Conservation (phyloP, 30 jellyfish, hydroid and myxozoan species). For the Turritopsis rubra region DNA sequence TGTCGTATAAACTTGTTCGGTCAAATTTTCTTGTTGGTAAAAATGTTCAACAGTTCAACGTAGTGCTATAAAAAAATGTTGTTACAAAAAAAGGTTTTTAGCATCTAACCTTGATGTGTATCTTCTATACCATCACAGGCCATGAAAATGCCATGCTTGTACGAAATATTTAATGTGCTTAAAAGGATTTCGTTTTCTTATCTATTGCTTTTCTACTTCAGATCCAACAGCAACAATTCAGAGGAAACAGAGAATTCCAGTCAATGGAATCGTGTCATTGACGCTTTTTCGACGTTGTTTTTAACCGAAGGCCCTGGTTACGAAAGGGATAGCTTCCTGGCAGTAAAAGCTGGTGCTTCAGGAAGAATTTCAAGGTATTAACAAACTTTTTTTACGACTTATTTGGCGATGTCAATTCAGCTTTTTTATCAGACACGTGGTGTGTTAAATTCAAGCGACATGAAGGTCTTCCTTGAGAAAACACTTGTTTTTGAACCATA, state of each 20-base stretch:
- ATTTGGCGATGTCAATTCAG: background rate
- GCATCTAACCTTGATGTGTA: too few species aligned
- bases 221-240: background rate
- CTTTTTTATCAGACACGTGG: background rate
- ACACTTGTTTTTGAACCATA: too few species aligned
- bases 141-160: too few species aligned
- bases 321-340: conserved; percentile 86
- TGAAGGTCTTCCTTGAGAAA: too few species aligned
- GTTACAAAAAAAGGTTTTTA: too few species aligned
- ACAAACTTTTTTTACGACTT: background rate
- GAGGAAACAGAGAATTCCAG: background rate
- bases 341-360: conserved; percentile 92
- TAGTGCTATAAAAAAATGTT: too few species aligned
- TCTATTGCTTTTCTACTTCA: background rate
- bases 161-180: too few species aligned
- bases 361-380: conserved; percentile 77
- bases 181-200: too few species aligned
- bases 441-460: too few species aligned
- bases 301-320: conserved; percentile 88
- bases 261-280: conserved; percentile 51
- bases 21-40: too few species aligned
- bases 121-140: too few species aligned
- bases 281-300: conserved; percentile 68
- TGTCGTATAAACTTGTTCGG: background rate
- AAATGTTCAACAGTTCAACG: too few species aligned